Base-by-base conservation (phyloP, 2,113 vertebrate genomes). In the Equus quagga region DNA sequence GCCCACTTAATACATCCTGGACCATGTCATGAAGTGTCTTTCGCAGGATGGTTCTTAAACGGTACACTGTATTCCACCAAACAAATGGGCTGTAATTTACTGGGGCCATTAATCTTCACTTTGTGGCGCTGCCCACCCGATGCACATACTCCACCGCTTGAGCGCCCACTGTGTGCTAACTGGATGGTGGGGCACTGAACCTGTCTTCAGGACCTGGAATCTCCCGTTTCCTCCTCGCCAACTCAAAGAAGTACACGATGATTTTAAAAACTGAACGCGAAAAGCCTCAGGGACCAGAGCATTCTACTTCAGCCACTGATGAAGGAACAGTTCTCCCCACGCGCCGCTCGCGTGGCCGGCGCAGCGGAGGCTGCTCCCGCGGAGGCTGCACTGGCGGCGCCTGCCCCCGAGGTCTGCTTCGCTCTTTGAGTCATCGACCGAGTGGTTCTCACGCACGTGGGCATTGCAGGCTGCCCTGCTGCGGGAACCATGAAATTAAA, bases 371-470 rank as follows among this genome's bases (percentile, higher is more conserved):
- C 36, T 36, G 36, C 36, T 36, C 36, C 36, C 36, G 36, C 36
- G 36, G 36, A 62, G 41, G 94, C 19, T 21, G 97, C 33, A 89
- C 82, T 98, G 56, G 79, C 44, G 36, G 36, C 36, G 36, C 36
- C 36, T 36, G 36, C 36, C 36, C 36, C 36, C 36, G 36, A 36
- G 62, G 49, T 8, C 92, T 98, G 98, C n/a, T 96, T 98, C 21
- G 98, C 91, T 31, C 96, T 94, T 67, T 98, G 94, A 44, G 98
- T 2, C 0, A 98, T 96, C 31, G 99, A 97, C 97, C 99, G 98
- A 76, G 98, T 99, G n/a, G 97, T 46, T 96, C 98, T 98, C 75
- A 81, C 11, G 2, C 94, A 82, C 3, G 51, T 1, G 2, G 98
- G 81, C 67, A 49, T 54, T 36, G 81, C 28, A 24, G 96, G 12